phyloP scores from a whole-genome alignment of 2,113 vertebrate species.

The Chascanopsetta lugubris region DNA sequence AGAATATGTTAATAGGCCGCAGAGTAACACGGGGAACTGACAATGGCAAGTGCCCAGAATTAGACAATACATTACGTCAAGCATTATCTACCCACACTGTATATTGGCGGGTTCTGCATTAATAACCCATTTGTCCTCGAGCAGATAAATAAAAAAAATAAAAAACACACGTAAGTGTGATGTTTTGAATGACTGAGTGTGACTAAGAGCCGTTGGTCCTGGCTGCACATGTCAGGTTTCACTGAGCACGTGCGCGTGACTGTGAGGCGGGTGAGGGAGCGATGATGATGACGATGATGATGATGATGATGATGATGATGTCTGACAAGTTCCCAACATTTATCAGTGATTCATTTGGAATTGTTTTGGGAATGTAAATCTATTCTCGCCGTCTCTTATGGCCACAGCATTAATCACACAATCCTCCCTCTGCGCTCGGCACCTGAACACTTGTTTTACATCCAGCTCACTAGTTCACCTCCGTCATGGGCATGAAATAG shows the following conservation, averaged over 20 bases:
- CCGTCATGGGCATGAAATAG: too few species aligned
- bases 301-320: constrained; percentile 1
- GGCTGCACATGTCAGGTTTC: constrained; percentile 42
- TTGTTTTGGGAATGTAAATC: constrained; percentile 22
- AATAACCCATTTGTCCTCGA: constrained; percentile 32
- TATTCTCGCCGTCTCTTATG: constrained; percentile 3
- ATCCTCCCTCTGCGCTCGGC: constrained; percentile 32
- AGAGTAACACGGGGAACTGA: constrained; percentile 5
- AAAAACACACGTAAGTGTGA: constrained; percentile 29
- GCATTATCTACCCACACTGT: neutral
- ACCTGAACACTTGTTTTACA: constrained; percentile 33
- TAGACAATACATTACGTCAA: neutral
- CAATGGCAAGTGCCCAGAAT: constrained; percentile 10
- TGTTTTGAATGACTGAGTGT: constrained; percentile 41
- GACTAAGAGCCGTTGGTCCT: constrained; percentile 40
- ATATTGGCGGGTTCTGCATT: constrained; percentile 27
- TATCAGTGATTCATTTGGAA: constrained; percentile 17
- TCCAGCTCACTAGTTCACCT: neutral
- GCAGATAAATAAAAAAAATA: constrained; percentile 46
- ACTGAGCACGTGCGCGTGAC: constrained; percentile 7
- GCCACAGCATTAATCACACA: constrained; percentile 2
- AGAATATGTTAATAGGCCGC: constrained; percentile 9
- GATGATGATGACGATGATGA: constrained; percentile 6
- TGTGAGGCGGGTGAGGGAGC: constrained; percentile 19
- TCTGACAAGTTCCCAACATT: constrained; percentile 1